A percentile compares a stretch with the other conserved stretches of the same genome.
phyloP scores from a whole-genome alignment of 2,113 vertebrate species.

The Salvelinus namaycush region DNA sequence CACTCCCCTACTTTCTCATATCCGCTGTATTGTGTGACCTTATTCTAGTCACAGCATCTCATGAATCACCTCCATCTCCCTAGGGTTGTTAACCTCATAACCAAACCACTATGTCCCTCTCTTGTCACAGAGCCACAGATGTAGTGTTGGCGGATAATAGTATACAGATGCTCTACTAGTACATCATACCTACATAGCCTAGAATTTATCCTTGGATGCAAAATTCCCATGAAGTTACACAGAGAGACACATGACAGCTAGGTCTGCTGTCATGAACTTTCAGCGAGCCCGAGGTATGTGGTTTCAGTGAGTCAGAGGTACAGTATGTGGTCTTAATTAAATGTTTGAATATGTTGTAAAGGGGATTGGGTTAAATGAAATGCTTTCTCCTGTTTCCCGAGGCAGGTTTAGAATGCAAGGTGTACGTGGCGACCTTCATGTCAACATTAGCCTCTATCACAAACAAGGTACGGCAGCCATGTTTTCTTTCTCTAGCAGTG shows the following conservation, averaged over 20 bases:
- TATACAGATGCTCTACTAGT: background rate
- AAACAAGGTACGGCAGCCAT: background rate
- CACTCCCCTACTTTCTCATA: background rate
- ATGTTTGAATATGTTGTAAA: too few relatives aligned
- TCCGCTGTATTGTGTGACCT: background rate
- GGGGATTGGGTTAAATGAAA: too few relatives aligned
- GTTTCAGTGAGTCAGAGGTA: too few relatives aligned
- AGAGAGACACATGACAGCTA: too few relatives aligned
- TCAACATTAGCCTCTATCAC: background rate
- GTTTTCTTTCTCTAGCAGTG: background rate
- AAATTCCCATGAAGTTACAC: too few relatives aligned
- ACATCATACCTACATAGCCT: background rate
- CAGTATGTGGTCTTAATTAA: too few relatives aligned
- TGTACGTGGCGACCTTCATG: background rate
- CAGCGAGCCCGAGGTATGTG: too few relatives aligned
- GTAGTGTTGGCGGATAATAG: background rate
- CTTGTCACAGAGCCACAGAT: conserved; percentile 2
- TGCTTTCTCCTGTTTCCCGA: background rate
- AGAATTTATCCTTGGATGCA: too few relatives aligned
- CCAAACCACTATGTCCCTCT: background rate
- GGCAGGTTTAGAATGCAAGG: background rate
- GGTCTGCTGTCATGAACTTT: too few relatives aligned
- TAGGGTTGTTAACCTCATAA: conserved; percentile 11
- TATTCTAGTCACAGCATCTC: conserved; percentile 14
- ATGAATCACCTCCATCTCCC: conserved; percentile 22